Base-by-base conservation (phyloP, 2,888 invertebrate species). In the Eulithis prunata region DNA sequence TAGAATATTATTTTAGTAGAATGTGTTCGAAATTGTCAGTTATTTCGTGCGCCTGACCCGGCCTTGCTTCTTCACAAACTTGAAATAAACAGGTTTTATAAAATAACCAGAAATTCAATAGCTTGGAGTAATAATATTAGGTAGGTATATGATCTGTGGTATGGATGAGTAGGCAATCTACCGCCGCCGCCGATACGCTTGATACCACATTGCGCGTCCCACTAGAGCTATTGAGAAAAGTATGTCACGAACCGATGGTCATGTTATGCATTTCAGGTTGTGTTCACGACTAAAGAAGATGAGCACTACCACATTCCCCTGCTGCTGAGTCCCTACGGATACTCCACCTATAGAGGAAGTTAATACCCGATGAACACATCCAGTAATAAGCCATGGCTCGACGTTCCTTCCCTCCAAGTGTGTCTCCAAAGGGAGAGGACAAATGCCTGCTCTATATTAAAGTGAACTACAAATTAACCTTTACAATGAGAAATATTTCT, bases 231-330 rank as follows among this genome's bases (percentile, higher is more conserved):
- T n/a, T 32, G 32, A 32, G 32, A 32, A 6, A 5, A 32, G 13
- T 13, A 46, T 3, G 4, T 14, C 3, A 8, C 14, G 14, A 14
- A 13, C 14, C 47, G 47, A 46, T 32, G 32, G 32, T 32, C 32
- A 5, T 32, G 32, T 49, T 14, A 14, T 47, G 8, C n/a, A 62
- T 63, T 79, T 7, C 91, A 96, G 95, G 95, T 97, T 70, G 94
- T 95, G 3, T 96, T 97, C 83, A 95, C 95, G 70, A 94, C 94
- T 38, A 90, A 93, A 64, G 94, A 94, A 4, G 91, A 88, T 4
- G 93, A 95, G 62, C 95, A 96, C 77, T 96, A 96, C 85, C 96
- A 97, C 86, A 95, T 97, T 65, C 97, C 97, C 0, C 85, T 97
- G 55, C 88, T 97, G 28, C 85, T 97, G 28, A 96, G 95, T 75